Conservation (phyloP, 2,888 invertebrate species). For the Caenorhabditis wallacei region DNA sequence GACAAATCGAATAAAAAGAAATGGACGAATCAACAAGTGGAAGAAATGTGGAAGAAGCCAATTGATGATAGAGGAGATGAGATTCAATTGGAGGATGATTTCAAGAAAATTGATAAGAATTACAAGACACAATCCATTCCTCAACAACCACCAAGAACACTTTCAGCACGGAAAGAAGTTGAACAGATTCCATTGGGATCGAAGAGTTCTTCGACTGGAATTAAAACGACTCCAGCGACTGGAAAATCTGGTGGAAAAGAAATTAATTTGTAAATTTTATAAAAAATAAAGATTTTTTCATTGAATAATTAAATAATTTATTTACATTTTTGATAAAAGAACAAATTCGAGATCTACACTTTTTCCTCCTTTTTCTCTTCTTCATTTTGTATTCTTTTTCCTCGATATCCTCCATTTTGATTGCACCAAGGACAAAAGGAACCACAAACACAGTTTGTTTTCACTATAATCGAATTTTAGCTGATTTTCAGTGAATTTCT, state of each 20-base stretch:
- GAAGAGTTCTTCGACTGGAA: neutral
- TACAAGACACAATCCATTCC: conserved; percentile 56
- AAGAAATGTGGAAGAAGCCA: conserved; percentile 63
- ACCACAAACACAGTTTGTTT: too few species aligned
- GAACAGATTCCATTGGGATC: conserved; percentile 41
- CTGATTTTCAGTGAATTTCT: too few species aligned
- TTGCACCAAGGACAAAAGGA: conserved; percentile 44
- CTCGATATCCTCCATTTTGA: conserved; percentile 23
- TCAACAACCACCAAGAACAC: conserved; percentile 18
- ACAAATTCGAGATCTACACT: neutral
- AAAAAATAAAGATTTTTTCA: neutral
- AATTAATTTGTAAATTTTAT: conserved; percentile 23
- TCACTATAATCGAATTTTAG: too few species aligned
- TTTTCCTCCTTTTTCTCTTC: conserved; percentile 15
- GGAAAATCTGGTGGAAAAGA: conserved; percentile 9
- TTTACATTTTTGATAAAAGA: neutral
- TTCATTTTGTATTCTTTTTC: conserved; percentile 17
- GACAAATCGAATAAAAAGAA: conserved; percentile 22
- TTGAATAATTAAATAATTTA: too few species aligned
- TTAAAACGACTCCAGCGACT: conserved; percentile 1
- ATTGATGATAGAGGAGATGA: conserved; percentile 68
- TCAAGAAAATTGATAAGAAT: conserved; percentile 66
- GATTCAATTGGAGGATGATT: conserved; percentile 66
- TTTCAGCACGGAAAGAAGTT: conserved; percentile 52
- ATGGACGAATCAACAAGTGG: conserved; percentile 62